phyloP scores from a whole-genome alignment of 2,113 vertebrate species.

The Laticauda laticaudata region DNA sequence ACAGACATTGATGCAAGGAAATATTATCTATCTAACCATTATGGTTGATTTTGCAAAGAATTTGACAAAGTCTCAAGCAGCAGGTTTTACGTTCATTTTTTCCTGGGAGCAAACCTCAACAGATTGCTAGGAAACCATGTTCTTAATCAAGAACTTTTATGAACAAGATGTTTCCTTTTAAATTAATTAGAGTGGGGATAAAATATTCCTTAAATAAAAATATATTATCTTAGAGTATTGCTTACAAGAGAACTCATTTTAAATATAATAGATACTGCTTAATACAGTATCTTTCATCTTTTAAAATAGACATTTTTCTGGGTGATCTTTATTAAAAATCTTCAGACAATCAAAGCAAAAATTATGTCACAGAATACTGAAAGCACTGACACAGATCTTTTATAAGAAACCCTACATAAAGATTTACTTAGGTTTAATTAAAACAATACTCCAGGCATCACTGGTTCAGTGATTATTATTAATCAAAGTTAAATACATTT shows the following conservation, averaged over 20 bases:
- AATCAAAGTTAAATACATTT: neutral
- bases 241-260: conserved; percentile 9
- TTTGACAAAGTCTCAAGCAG: neutral
- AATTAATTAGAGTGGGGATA: conserved; percentile 49
- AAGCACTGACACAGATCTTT: conserved; percentile 28
- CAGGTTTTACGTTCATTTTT: neutral
- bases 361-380: conserved; percentile 35
- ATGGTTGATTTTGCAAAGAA: neutral
- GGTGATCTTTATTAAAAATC: conserved; percentile 37
- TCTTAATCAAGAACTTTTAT: conserved; percentile 50
- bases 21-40: neutral
- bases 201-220: conserved; percentile 51
- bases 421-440: conserved; percentile 29
- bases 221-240: conserved; percentile 36
- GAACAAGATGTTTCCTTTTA: conserved; percentile 61
- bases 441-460: conserved; percentile 15
- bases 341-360: neutral
- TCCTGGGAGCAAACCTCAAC: conserved; percentile 19
- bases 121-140: conserved; percentile 35
- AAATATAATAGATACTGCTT: conserved; percentile 2
- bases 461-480: conserved; percentile 19
- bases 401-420: neutral
- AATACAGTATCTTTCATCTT: neutral
- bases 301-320: conserved; percentile 34
- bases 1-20: neutral